Base-by-base conservation (phyloP, 2,888 invertebrate genomes). In the Chaitophorus viminalis region DNA sequence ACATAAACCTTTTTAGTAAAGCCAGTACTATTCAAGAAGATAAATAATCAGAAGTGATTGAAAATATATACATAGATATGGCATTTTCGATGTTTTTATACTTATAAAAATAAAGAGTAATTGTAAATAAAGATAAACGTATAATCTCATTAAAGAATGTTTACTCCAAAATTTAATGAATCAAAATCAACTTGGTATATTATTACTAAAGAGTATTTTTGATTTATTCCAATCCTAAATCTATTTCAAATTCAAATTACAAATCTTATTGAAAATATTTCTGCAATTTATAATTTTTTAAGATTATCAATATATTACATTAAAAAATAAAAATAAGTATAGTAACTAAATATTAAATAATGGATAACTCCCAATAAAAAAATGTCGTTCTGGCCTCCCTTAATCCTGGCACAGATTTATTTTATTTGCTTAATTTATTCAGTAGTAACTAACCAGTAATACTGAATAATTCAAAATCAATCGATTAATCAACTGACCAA, bases 381-480 rank as follows among this genome's bases (percentile, higher is more conserved):
- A 60, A 21, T 60, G 25, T 6, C 25, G 21, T 18, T 25, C 60
- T 25, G 25, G 60, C 21, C 60, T 25, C 60, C 25, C 60, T 60
- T 60, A 60, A 60, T 60, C 60, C 60, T 18, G 60, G 60, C 25
- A 60, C 6, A 25, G 25, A 60, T 60, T 60, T 21, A 54, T 54
- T 54, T 54, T 1, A 18, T 54, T 54, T 8, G 25, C 8, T 60
- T 60, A 60, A 60, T 60, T 60, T 60, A 60, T 60, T 60, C 60
- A 2, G 60, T 21, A 6, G 60, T 46, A 46, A 14, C 14, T 46
- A 46, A 3, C 46, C 46, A 14, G 14, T 46, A 3, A 25, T 25
- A 60, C 60, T 60, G 60, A 60, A 60, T 60, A 60, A 60, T 60
- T 60, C 60, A 60, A 60, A 60, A 60, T 60, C 60, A 60, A 60